These are phyloP conservation scores for Cordilura impudica DNA, from an alignment of 2,888 invertebrate species.

Conservation along the genomic window DNA sequence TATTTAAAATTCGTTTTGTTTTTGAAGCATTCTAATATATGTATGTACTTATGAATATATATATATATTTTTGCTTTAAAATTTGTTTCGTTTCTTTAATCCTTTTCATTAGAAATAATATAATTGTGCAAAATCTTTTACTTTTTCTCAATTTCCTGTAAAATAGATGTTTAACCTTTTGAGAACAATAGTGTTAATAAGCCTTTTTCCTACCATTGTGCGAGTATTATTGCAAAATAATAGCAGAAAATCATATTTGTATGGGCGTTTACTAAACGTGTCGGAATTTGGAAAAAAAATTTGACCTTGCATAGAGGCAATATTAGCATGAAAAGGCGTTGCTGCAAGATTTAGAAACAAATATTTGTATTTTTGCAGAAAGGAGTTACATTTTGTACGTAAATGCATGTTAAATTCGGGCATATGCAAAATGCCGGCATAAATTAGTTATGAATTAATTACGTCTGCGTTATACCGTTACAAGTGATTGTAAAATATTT, in stretches of 20 bases:
- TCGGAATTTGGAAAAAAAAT: constrained; percentile 33
- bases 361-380: constrained; percentile 9
- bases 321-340: constrained; percentile 23
- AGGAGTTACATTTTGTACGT: constrained; percentile 23
- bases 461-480: no score
- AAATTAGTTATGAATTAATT: constrained; percentile 33
- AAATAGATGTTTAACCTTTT: constrained; percentile 1
- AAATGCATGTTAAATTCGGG: constrained; percentile 6
- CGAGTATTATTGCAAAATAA: background rate
- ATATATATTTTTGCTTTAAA: no score
- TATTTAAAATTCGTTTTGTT: no score
- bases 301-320: constrained; percentile 25
- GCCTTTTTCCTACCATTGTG: constrained; percentile 28
- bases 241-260: constrained; percentile 23
- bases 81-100: constrained; percentile 22
- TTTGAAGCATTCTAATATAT: no score
- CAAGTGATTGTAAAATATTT: no score
- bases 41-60: background rate
- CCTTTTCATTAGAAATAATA: constrained; percentile 42
- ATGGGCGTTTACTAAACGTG: constrained; percentile 47
- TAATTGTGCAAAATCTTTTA: constrained; percentile 37
- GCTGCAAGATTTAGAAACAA: constrained; percentile 31
- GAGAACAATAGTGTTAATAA: constrained; percentile 29
- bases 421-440: background rate
- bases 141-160: constrained; percentile 16